Percentiles rank a stretch among this genome's conserved stretches.
phyloP scores from a whole-genome alignment of 2,797 vertebrate genomes.

The Naso thynnoides region DNA sequence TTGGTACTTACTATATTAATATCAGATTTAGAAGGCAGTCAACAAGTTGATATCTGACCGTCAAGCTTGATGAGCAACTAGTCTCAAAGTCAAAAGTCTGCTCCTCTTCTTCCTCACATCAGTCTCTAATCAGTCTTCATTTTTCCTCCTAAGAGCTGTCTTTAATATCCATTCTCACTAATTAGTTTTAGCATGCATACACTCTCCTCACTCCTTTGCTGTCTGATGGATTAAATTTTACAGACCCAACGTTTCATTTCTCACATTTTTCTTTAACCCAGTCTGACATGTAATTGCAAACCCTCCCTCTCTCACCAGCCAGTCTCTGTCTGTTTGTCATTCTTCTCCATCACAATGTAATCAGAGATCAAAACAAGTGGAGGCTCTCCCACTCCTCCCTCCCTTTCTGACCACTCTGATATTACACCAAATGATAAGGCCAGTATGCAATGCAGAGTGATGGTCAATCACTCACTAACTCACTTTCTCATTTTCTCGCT shows the following conservation, averaged over 20 bases:
- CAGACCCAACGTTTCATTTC: constrained; percentile 25
- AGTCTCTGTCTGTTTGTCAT: constrained; percentile 24
- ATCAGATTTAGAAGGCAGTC: constrained; percentile 9
- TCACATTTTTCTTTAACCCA: constrained; percentile 33
- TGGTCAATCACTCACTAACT: constrained; percentile 4
- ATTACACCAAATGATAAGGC: constrained; percentile 19
- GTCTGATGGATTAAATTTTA: constrained; percentile 30
- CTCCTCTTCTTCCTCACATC: constrained; percentile 22
- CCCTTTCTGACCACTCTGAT: constrained; percentile 11
- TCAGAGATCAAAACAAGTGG: constrained; percentile 29
- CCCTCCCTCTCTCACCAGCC: constrained; percentile 3
- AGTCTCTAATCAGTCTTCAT: constrained; percentile 26
- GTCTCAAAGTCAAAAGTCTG: constrained; percentile 39
- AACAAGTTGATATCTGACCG: constrained; percentile 12
- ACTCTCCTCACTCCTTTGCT: constrained; percentile 17
- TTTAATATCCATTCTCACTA: constrained; percentile 46
- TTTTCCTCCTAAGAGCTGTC: constrained; percentile 34
- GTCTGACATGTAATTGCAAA: constrained; percentile 43
- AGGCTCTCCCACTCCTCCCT: background rate
- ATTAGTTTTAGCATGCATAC: constrained; percentile 36
- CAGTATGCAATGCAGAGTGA: constrained; percentile 6
- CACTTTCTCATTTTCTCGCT: constrained; percentile 23
- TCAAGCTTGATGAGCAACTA: constrained; percentile 21
- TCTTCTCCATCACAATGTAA: constrained; percentile 32
- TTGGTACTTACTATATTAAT: constrained; percentile 18